Conservation (phyloP, 1,140 invertebrate species). For the Maconellicoccus hirsutus region DNA sequence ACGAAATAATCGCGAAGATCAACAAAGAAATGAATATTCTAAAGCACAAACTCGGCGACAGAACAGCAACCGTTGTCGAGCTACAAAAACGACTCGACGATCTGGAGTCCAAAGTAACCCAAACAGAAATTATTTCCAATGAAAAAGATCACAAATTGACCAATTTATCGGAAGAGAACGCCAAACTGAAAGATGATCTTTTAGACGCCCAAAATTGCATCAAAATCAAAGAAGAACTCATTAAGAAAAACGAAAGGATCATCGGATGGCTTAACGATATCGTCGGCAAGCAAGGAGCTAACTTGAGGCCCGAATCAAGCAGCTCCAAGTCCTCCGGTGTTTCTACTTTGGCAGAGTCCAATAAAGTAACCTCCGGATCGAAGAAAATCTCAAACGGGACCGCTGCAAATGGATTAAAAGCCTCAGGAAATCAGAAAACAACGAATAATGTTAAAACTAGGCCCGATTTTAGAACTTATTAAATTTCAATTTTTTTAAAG, state of each 20-base stretch:
- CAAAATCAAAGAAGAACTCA: neutral
- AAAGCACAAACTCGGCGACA: neutral
- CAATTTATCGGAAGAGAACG: neutral
- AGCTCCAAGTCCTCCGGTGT: neutral
- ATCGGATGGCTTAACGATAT: slow-evolving; percentile 14
- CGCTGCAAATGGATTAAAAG: neutral
- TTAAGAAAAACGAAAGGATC: slow-evolving; percentile 1
- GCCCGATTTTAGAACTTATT: neutral
- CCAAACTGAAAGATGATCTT: neutral
- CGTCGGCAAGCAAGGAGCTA: neutral
- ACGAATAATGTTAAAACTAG: neutral
- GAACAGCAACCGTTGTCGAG: neutral
- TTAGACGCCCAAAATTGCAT: neutral
- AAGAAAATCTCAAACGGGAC: neutral
- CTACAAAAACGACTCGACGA: neutral
- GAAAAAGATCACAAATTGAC: neutral
- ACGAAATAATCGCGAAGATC: slow-evolving; percentile 8
- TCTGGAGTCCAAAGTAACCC: neutral
- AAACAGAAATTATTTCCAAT: neutral
- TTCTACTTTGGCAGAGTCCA: neutral
- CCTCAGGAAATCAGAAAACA: neutral
- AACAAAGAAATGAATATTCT: neutral
- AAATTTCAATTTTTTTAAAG: neutral
- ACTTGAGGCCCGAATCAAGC: neutral
- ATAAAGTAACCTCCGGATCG: neutral